Base-by-base conservation (phyloP, 1,140 invertebrate genomes). In the Megathymus violae region DNA sequence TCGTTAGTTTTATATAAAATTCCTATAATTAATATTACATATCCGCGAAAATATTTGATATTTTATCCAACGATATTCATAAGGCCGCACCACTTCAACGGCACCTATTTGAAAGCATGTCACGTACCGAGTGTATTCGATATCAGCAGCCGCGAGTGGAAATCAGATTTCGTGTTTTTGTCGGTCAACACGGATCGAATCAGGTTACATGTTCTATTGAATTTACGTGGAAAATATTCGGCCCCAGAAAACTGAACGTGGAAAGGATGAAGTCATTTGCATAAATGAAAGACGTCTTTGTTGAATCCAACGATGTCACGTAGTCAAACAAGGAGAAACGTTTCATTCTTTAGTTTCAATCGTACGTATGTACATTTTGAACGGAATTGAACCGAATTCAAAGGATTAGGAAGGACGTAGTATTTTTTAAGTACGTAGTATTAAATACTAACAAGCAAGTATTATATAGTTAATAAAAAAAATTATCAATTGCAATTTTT, bases 191-290 rank as follows among this genome's bases (percentile, higher is more conserved):
- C 38, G 40, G 40, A 56, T 56, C 43, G 52, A 56, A 56, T 56
- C 52, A 56, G 22, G 52, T 56, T 56, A 56, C 52, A 56, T 41
- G 44, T 44, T 56, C 52, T 56, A 56, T 44, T 56, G 52, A 56
- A 56, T 56, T 17, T 56, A 27, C 27, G 10, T 56, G 51, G 22
- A 25, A 56, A 44, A 44, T 56, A 44, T 56, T 34, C 9, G 22
- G 22, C 15, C 19, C n/a, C n/a, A n/a, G n/a, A n/a, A n/a, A 54
- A 27, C 1, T 19, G 3, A 47, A 19, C 19, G 44, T n/a, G 1
- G 22, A 44, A 47, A 47, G 44, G 44, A 19, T 10, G 38, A 22
- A 43, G n/a, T 43, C 14, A 56, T 43, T 22, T 56, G 40, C 38
- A 52, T 52, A 52, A 19, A 22, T 47, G 16, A 47, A 27, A 47